phyloP scores from a whole-genome alignment of 2,888 invertebrate species.

The Chloroclystis v-ata region DNA sequence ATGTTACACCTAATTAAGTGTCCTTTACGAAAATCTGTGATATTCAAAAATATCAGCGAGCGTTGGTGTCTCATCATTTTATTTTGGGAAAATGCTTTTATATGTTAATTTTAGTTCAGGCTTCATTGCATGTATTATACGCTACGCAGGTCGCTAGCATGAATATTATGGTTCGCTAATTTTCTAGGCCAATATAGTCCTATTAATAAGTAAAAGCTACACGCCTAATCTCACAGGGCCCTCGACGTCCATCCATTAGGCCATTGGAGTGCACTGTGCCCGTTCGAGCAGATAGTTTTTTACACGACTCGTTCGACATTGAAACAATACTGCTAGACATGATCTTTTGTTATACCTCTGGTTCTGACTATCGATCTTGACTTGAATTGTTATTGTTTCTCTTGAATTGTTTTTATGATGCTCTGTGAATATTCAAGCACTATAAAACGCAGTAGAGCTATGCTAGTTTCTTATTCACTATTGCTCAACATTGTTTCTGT shows the following conservation, averaged over 20 bases:
- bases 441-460: no score
- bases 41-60: neutral
- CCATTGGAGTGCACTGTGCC: conserved; percentile 44
- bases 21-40: neutral
- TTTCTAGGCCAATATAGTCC: conserved; percentile 68
- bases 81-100: conserved; percentile 20
- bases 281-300: conserved; percentile 45
- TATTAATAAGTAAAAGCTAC: conserved; percentile 69
- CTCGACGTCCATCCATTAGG: conserved; percentile 48
- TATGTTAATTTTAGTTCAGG: conserved; percentile 34
- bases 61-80: conserved; percentile 3
- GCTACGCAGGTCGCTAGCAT: conserved; percentile 61
- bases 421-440: neutral
- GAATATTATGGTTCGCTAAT: conserved; percentile 62
- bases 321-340: conserved; percentile 20
- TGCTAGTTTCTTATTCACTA: no score
- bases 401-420: conserved; percentile 4
- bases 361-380: conserved; percentile 1
- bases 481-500: neutral
- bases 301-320: conserved; percentile 29
- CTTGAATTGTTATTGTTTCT: conserved; percentile 3
- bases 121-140: conserved; percentile 61
- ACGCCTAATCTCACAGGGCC: conserved; percentile 60
- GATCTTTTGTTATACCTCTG: conserved; percentile 8
- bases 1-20: neutral